Conservation (phyloP, 1,140 invertebrate genomes). For the Euwallacea similis region DNA sequence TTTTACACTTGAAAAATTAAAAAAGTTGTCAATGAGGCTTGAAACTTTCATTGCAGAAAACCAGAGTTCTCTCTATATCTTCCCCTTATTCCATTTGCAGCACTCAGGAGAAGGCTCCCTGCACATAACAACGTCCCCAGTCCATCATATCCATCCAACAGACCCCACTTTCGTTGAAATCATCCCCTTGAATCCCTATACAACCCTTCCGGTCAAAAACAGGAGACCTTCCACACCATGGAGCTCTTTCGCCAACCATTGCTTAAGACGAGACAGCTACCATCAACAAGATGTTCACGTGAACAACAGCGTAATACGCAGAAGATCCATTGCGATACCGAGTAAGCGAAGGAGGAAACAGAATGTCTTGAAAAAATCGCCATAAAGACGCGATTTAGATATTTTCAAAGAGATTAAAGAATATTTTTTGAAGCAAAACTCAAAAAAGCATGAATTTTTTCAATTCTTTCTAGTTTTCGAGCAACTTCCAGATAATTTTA, state of each 20-base stretch:
- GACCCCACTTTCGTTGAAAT: conserved; percentile 54
- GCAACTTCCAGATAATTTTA: neutral
- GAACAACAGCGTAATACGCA: conserved; percentile 18
- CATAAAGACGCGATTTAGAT: too few relatives aligned
- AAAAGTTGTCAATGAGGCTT: too few relatives aligned
- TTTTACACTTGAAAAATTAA: too few relatives aligned
- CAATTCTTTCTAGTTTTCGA: too few relatives aligned
- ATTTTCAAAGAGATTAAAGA: neutral
- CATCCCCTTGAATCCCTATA: conserved; percentile 56
- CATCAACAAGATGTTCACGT: conserved; percentile 5
- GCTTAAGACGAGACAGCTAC: conserved; percentile 34
- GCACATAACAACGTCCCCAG: conserved; percentile 38
- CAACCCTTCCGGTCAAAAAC: conserved; percentile 48
- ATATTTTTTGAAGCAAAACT: neutral
- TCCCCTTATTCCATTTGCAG: conserved; percentile 1
- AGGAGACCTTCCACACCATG: conserved; percentile 43
- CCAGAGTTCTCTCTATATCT: too few relatives aligned
- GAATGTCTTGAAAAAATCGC: too few relatives aligned
- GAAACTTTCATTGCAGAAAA: too few relatives aligned
- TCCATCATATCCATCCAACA: conserved; percentile 40
- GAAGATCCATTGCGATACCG: conserved; percentile 11
- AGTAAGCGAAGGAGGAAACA: conserved; percentile 4
- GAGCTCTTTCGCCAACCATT: conserved; percentile 37
- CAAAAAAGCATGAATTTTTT: too few relatives aligned
- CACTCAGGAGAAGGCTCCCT: conserved; percentile 42